Conservation (phyloP, 2,113 vertebrate species). For the Brachyhypopomus gauderio region DNA sequence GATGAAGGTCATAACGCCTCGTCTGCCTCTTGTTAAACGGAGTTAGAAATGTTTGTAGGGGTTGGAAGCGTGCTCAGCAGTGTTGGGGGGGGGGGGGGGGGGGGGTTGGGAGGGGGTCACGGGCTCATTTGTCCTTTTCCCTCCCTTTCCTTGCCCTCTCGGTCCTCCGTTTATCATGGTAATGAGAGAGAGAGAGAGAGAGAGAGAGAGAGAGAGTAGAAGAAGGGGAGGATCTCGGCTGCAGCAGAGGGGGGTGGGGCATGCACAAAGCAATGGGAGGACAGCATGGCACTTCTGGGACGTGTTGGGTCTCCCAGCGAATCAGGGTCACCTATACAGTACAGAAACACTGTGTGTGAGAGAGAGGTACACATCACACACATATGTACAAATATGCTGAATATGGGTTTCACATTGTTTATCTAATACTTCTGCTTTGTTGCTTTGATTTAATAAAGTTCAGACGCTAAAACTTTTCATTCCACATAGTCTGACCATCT, state of each 20-base stretch:
- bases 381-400: no score
- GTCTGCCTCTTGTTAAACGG: not conserved
- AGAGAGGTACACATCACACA: not conserved
- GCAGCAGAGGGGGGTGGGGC: conserved; percentile 62
- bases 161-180: conserved; percentile 72
- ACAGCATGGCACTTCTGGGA: conserved; percentile 55
- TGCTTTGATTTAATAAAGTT: no score
- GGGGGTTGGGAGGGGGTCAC: conserved; percentile 24
- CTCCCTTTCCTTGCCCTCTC: conserved; percentile 52
- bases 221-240: conserved; percentile 59
- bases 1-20: not conserved
- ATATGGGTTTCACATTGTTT: no score
- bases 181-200: conserved; percentile 65
- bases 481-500: no score
- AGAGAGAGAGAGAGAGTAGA: conserved; percentile 58
- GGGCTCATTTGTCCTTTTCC: conserved; percentile 58
- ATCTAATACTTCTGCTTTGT: no score
- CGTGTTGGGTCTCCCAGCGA: conserved; percentile 21
- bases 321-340: not conserved
- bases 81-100: not conserved
- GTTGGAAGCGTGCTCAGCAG: not conserved
- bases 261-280: conserved; percentile 46
- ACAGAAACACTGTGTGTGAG: not conserved
- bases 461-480: no score
- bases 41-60: not conserved